Evolutionary conservation across 2,113 vertebrate species (phyloP).

Genomic region (Chascanopsetta lugubris): DNA sequence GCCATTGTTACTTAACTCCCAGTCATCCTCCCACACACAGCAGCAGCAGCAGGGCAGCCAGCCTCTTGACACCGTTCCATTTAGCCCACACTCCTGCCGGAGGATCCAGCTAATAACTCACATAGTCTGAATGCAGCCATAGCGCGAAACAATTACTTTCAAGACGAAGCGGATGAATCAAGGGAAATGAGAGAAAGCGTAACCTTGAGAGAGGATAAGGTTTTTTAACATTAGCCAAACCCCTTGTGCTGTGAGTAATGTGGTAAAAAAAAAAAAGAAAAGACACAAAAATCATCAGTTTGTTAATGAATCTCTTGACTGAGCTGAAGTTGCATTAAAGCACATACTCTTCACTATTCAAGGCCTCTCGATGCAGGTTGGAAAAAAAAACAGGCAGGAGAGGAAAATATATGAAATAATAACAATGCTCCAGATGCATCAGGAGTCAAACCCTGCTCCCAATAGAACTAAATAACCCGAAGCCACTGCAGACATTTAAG

Average conservation of each 20-base stretch:
- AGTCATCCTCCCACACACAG: constrained; percentile 67
- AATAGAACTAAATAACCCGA: constrained; percentile 52
- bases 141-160: constrained; percentile 63
- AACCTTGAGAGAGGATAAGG: constrained; percentile 63
- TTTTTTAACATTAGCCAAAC: constrained; percentile 56
- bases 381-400: no score
- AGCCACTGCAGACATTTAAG: constrained; percentile 40
- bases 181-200: constrained; percentile 59
- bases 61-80: constrained; percentile 76
- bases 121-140: constrained; percentile 54
- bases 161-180: constrained; percentile 63
- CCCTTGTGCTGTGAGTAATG: constrained; percentile 38
- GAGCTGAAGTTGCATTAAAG: constrained; percentile 53
- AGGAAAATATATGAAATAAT: constrained; percentile 10
- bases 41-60: constrained; percentile 58
- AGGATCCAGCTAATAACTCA: constrained; percentile 72
- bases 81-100: constrained; percentile 73
- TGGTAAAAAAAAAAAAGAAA: no score
- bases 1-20: constrained; percentile 68
- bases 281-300: constrained; percentile 24
- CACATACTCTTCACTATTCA: constrained; percentile 55
- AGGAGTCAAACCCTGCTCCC: constrained; percentile 52
- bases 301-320: constrained; percentile 58
- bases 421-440: constrained; percentile 39
- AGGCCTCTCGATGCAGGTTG: constrained; percentile 40